Evolutionary conservation across 2,888 invertebrate genomes (phyloP), one percentile per base, ranked within the genome.

Genomic region (Helobdella robusta): DNA sequence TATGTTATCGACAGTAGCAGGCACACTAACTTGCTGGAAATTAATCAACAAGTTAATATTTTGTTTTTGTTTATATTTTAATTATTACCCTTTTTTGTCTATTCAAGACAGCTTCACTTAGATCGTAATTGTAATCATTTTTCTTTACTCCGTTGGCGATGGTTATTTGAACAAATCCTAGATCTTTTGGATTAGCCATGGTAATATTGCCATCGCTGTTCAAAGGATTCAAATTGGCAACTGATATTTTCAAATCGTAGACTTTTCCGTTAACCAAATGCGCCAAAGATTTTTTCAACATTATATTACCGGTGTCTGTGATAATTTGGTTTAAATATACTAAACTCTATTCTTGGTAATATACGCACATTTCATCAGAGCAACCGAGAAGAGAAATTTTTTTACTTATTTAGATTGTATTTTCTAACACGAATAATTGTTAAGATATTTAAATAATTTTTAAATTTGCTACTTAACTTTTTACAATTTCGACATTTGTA

Each of bases 121-220:
- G 56, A 56, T 28, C 32, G 8, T 30, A 11, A 2, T 30, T 25
- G n/a, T 44, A n/a, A 30, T 50, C 50, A n/a, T 32, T 11, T 18
- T 30, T 18, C 15, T 36, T 8, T n/a, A 59, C 18, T 20, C 58
- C 34, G 8, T 20, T n/a, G 25, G 62, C 66, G 1, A 50, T 52
- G 0, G 56, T 50, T 8, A 66, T 44, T n/a, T n/a, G 34, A n/a
- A 66, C 56, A 5, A 25, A 34, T 18, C 35, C 46, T 20, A 59
- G 64, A 20, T 40, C 52, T 40, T 40, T 64, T 11, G 66, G 66
- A 32, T 64, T 64, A 28, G 46, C 63, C 23, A 66, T n/a, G n/a
- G n/a, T n/a, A n/a, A n/a, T 28, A 34, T 66, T 64, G 25, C 63
- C 63, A 23, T 59, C 64, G 1, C 18, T 20, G 20, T 23, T 44